phyloP scores from a whole-genome alignment of 2,797 vertebrate species.

The Notolabrus celidotus region DNA sequence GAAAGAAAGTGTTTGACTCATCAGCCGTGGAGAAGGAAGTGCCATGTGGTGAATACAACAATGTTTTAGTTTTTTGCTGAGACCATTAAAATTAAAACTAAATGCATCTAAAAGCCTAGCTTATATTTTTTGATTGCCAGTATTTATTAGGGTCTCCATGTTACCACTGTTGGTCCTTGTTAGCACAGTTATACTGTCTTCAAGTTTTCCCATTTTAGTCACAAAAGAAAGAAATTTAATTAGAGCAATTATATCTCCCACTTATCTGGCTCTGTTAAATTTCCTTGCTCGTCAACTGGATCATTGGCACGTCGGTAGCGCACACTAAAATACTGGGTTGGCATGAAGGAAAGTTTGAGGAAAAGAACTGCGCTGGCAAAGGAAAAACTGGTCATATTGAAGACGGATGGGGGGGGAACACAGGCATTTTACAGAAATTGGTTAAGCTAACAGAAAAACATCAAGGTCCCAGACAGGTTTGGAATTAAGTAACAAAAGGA shows the following conservation, averaged over 20 bases:
- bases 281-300: background rate
- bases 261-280: no score
- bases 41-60: constrained; percentile 28
- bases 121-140: background rate
- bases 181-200: background rate
- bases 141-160: background rate
- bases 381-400: background rate
- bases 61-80: background rate
- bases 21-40: constrained; percentile 39
- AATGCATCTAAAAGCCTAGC: background rate
- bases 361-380: background rate
- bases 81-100: background rate
- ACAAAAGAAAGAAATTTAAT: background rate
- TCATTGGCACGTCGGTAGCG: background rate
- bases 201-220: background rate
- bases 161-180: background rate
- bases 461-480: background rate
- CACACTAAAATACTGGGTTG: background rate
- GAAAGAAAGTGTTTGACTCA: constrained; percentile 19
- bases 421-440: background rate
- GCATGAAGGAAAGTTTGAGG: no score
- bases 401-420: background rate
- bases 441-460: background rate
- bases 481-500: background rate
- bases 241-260: no score